These are phyloP conservation scores for Epirrita christyi DNA, from an alignment of 2,888 invertebrate genomes.

Conservation along the genomic window DNA sequence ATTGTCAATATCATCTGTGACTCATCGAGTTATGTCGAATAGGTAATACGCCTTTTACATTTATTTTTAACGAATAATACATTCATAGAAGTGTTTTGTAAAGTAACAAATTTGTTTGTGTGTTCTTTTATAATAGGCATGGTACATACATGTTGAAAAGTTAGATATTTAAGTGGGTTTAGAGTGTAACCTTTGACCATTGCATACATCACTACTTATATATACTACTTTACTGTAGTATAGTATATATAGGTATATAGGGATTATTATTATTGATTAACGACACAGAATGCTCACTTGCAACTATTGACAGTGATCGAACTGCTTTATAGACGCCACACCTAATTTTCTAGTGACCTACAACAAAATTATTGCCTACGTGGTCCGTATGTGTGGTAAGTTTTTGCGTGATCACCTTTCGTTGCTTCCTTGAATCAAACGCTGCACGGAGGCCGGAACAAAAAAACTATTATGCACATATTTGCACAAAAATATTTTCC, in stretches of 20 bases:
- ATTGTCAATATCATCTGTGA: conserved; percentile 35
- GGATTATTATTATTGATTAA: too few relatives aligned
- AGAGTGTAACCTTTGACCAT: too few relatives aligned
- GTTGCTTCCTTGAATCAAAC: conserved; percentile 30
- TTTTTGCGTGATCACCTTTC: conserved; percentile 32
- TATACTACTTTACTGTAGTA: too few relatives aligned
- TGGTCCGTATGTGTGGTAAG: conserved; percentile 11
- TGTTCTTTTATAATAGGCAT: too few relatives aligned
- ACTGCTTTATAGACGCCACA: too few relatives aligned
- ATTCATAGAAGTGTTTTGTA: background rate
- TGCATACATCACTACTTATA: too few relatives aligned
- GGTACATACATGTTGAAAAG: background rate
- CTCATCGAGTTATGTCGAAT: conserved; percentile 33
- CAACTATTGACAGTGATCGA: too few relatives aligned
- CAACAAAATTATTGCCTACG: too few relatives aligned
- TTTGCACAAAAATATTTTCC: conserved; percentile 21
- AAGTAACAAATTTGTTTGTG: background rate
- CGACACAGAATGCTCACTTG: too few relatives aligned
- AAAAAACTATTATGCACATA: conserved; percentile 12
- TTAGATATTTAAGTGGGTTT: background rate
- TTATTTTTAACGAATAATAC: conserved; percentile 3
- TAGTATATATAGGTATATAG: too few relatives aligned
- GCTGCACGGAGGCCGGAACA: conserved; percentile 30
- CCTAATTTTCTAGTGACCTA: too few relatives aligned
- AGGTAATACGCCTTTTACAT: conserved; percentile 13